Evolutionary conservation across 2,113 vertebrate species (phyloP), one percentile per base, ranked within the genome.

Genomic region (Misgurnus mizolepis): DNA sequence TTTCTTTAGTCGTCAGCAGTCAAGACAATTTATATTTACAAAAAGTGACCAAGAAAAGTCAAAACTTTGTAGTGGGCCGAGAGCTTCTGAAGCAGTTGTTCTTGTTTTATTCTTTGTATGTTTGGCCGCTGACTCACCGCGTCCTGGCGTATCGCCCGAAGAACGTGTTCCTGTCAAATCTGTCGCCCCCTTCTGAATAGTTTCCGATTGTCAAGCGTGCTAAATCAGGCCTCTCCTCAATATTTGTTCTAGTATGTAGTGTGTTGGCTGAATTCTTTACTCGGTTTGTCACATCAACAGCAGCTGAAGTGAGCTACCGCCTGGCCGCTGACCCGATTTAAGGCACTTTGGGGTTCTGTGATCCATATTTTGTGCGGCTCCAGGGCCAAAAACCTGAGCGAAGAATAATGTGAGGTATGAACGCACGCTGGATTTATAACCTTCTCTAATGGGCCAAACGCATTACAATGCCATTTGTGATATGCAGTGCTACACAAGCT

Each of bases 381-480:
- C 14, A 45, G 75, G 64, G 67, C 71, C 61, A 83, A 76, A 84
- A 84, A 78, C 61, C 70, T 77, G 74, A 81, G 79, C 34, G 64
- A 53, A 74, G 79, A 84, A 84, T 78, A 81, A 84, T 84, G 74
- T 68, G 64, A 15, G 55, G n/a, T 69, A 50, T 53, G 69, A 72
- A 79, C 65, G 71, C 50, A 65, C 11, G 27, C 55, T 64, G 73
- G 75, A 84, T 84, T 81, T 84, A 84, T 84, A 68, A 78, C 75
- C 47, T 15, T 50, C 62, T 74, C 79, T 84, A 84, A 84, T 84
- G 83, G 83, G 77, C 75, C 61, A 78, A 84, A 84, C 74, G 75
- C 83, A 84, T 84, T 84, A 84, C 83, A 81, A 78, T 81, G 83
- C 83, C 79, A 84, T 78, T 74, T 70, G 83, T 84, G 83, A 84